Conservation (phyloP, 1,140 invertebrate genomes). For the Drosophila asahinai region DNA sequence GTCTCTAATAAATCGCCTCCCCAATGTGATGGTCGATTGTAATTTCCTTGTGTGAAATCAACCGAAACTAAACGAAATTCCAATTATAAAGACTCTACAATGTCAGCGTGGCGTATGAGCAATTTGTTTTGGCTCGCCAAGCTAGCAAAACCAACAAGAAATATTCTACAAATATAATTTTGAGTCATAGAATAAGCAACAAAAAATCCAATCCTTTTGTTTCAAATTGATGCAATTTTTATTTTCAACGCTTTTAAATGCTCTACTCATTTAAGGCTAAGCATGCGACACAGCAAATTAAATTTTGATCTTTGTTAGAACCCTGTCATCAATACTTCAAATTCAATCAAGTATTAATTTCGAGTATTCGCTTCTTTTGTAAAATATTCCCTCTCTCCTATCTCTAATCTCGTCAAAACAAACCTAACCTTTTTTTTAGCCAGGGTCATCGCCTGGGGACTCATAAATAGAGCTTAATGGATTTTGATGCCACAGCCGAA, state of each 20-base stretch:
- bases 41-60: slow-evolving; percentile 56
- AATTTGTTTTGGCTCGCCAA: slow-evolving; percentile 36
- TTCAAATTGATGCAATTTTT: neutral
- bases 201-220: slow-evolving; percentile 26
- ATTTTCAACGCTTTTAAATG: slow-evolving; percentile 9
- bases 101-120: slow-evolving; percentile 66
- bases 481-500: slow-evolving; percentile 47
- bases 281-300: neutral
- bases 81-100: slow-evolving; percentile 42
- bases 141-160: slow-evolving; percentile 11
- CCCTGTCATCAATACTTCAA: neutral
- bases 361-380: too few species aligned
- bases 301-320: neutral
- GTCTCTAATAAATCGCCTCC: slow-evolving; percentile 31
- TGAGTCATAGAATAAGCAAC: slow-evolving; percentile 45
- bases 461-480: slow-evolving; percentile 52
- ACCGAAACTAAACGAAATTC: slow-evolving; percentile 43
- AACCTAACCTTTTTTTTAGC: slow-evolving; percentile 8
- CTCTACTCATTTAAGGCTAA: neutral
- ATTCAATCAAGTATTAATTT: neutral
- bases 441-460: slow-evolving; percentile 11
- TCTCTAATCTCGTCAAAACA: neutral
- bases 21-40: slow-evolving; percentile 32
- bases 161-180: slow-evolving; percentile 43
- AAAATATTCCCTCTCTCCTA: neutral